Conservation (phyloP, 2,888 invertebrate genomes). For the Dermolepida albohirtum region DNA sequence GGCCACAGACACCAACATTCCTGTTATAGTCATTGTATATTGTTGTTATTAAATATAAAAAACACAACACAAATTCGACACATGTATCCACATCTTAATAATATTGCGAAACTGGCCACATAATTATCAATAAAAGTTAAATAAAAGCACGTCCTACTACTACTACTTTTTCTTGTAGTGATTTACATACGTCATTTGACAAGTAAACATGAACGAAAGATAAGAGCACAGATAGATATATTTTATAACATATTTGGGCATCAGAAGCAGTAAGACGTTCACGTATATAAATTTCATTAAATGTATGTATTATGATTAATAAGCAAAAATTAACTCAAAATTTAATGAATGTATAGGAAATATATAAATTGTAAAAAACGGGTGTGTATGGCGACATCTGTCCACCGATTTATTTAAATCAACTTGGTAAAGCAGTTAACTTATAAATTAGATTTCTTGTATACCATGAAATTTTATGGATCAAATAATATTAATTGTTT, state of each 20-base stretch:
- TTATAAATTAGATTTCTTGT: too few relatives aligned
- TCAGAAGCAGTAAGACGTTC: too few relatives aligned
- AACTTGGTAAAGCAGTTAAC: too few relatives aligned
- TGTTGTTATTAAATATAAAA: slow-evolving; percentile 6
- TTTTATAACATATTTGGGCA: too few relatives aligned
- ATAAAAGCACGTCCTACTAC: slow-evolving; percentile 37
- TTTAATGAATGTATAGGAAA: too few relatives aligned
- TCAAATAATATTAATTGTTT: slow-evolving; percentile 40
- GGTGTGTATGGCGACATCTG: too few relatives aligned
- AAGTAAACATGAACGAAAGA: not conserved
- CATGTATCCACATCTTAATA: slow-evolving; percentile 43
- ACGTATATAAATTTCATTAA: too few relatives aligned
- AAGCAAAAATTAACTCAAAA: too few relatives aligned
- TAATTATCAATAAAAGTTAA: slow-evolving; percentile 32
- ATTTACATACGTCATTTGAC: slow-evolving; percentile 41
- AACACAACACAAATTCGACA: slow-evolving; percentile 31
- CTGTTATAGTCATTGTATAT: slow-evolving; percentile 66
- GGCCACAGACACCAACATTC: slow-evolving; percentile 75
- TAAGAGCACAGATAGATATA: too few relatives aligned
- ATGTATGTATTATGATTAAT: too few relatives aligned
- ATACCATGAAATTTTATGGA: not conserved
- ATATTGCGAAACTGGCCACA: slow-evolving; percentile 36
- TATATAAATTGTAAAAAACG: too few relatives aligned
- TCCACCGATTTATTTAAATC: too few relatives aligned
- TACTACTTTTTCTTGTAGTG: slow-evolving; percentile 11